Evolutionary conservation across 2,113 vertebrate genomes (phyloP), one percentile per base, ranked within the genome.

Genomic region (Mesembrinibis cayennensis): DNA sequence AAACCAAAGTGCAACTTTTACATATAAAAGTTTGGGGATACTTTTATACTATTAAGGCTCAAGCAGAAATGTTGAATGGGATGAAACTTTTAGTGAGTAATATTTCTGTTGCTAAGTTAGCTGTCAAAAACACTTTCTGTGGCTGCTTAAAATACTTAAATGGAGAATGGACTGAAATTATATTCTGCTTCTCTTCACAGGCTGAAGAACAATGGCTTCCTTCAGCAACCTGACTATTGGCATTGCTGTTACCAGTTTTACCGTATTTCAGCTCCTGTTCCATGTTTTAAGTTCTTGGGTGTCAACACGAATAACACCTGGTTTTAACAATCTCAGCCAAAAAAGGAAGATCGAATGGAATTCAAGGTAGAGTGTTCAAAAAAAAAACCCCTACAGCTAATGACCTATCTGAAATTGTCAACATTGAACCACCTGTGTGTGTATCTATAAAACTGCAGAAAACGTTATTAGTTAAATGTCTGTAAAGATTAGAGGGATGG

Each of bases 271-370:
- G 97, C 96, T 99, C 96, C 98, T 99, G 73, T 99, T 99, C 97
- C 98, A 99, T 62, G 95, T 98, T 96, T 82, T 99, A 97, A 99
- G 99, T 95, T 98, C 98, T 77, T 99, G 99, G 99, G 91, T 98
- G 93, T 99, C 99, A 32, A 91, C 82, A 47, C 98, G 96, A 92
- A 61, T 99, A 97, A 99, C 98, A 96, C 83, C 97, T 47, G 98
- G 99, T 97, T 99, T 99, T 98, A 98, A 95, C 82, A 90, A 67
- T 91, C 99, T 99, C 95, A 98, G 97, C 89, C 95, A 97, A 85
- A 99, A 99, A 96, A 99, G 99, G 98, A 99, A 99, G 98, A 99
- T 99, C 16, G 99, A 99, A 97, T 99, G 99, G 99, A 99, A 99
- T 98, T 99, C 99, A 91, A 99, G 99, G 99, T 99, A 99, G 82